Base-by-base conservation (phyloP, 1,140 invertebrate species). In the Lucilia cuprina region DNA sequence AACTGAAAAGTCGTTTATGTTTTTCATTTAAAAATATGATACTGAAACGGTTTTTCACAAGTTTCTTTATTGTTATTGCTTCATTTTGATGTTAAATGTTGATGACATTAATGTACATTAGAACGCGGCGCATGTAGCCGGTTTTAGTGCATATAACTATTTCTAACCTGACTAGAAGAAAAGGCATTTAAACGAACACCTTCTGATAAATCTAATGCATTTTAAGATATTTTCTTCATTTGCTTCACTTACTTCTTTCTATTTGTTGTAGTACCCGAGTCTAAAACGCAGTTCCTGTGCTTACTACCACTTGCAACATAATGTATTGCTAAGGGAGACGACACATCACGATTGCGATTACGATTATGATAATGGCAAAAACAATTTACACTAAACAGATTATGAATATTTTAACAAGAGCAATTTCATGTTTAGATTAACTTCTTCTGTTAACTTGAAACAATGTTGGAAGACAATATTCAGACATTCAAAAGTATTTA, bases 341-440 rank as follows among this genome's bases (percentile, higher is more conserved):
- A 60, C 14, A 60, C 55, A 60, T n/a, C 55, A 60, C 14, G 41
- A n/a, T 60, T 60, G 55, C 55, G 55, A 60, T 60, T 60, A 60
- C 55, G 55, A 60, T 70, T 70, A 70, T 70, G 65, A 80, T 80
- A 80, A 80, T 80, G 77, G 77, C 25, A 49, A 49, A 80, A 80
- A 80, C 47, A n/a, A 80, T 80, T 80, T 80, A 80, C 77, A 49
- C 19, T 78, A 35, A 41, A 41, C 47, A 80, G 77, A 80, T 80
- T 80, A 80, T 80, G 41, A 70, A 70, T 70, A 70, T 70, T 19
- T 70, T 25, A 70, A 70, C 65, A 25, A 70, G 14, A n/a, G 14
- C 65, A 70, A 70, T 70, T 70, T 25, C 65, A 70, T 17, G n/a
- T 21, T 25, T 70, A 70, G n/a, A 70, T 55, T 17, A 55, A 55